Evolutionary conservation across 2,797 vertebrate genomes (phyloP), one percentile per base, ranked within the genome.

Genomic region (Sebastiscus tertius): DNA sequence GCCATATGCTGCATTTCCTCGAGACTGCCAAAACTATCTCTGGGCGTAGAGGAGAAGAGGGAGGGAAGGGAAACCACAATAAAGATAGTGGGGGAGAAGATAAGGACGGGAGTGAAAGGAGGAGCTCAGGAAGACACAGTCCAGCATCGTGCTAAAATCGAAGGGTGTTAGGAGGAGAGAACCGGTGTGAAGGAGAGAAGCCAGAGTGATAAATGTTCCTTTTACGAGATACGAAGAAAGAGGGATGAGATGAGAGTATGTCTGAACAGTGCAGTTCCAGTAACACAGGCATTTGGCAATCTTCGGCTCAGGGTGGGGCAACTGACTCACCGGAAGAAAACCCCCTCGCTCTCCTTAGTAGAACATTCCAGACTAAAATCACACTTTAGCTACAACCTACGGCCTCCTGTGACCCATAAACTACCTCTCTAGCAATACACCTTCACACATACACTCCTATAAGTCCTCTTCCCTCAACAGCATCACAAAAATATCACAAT

Each of bases 221-320:
- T 70, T 62, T 36, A 69, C 24, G 29, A 82, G 76, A 80, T 77
- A 79, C 13, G 2, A 85, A 72, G 70, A 75, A 64, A 29, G 63
- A 62, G 24, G 73, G 55, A 84, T 34, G 34, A 76, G 74, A 29
- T 63, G 29, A 33, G 27, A 65, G 26, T 24, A 73, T 33, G 68
- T 68, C 82, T 84, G 34, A 70, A 52, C 76, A 63, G 26, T 70
- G 55, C 76, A 63, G 26, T 88, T 92, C 86, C 87, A 81, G 88
- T 72, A 94, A 93, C 80, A 83, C 73, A 81, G 73, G 59, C 75
- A 86, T 88, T 87, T 93, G 86, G 85, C 88, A 89, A 79, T 79
- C 36, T 82, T 80, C 65, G 20, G 81, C 79, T 85, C 70, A 81
- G 84, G 88, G 89, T 83, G 87, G 88, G 76, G 87, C 54, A 22